These are phyloP conservation scores for Masticophis lateralis DNA, from an alignment of 2,797 vertebrate genomes.

Conservation along the genomic window DNA sequence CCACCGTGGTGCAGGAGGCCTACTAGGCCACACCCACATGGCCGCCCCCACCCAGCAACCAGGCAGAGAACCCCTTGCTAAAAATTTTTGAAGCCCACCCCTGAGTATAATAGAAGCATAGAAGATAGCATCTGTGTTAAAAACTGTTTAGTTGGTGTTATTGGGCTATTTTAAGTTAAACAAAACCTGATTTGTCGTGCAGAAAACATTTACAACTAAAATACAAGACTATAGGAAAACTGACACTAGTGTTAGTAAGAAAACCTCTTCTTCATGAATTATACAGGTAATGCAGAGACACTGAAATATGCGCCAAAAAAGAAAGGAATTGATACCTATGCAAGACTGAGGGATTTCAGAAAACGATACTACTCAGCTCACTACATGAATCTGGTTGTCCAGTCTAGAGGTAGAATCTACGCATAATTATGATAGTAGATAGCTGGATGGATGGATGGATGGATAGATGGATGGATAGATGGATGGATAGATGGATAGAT, in stretches of 20 bases:
- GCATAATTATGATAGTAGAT: not conserved
- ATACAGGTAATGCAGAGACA: slow-evolving; percentile 82
- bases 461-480: not conserved
- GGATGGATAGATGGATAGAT: too few relatives aligned
- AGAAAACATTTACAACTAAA: not conserved
- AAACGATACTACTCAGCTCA: slow-evolving; percentile 89
- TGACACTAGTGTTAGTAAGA: not conserved
- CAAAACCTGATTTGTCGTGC: not conserved
- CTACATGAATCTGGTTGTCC: slow-evolving; percentile 92
- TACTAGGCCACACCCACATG: too few relatives aligned
- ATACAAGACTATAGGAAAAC: not conserved
- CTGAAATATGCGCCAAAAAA: slow-evolving; percentile 78
- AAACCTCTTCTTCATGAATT: slow-evolving; percentile 14
- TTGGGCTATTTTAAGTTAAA: not conserved
- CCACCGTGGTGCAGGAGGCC: too few relatives aligned
- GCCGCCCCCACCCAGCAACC: too few relatives aligned
- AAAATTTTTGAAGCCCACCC: not conserved
- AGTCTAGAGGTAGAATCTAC: slow-evolving; percentile 84
- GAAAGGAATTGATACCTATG: slow-evolving; percentile 85
- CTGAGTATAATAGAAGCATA: not conserved
- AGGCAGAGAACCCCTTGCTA: too few relatives aligned
- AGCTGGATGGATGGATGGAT: not conserved
- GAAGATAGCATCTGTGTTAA: not conserved
- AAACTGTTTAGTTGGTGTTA: not conserved
- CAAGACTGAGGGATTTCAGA: slow-evolving; percentile 86